Evolutionary conservation across 2,888 invertebrate species (phyloP).

Genomic region (Eudasyphora cyanicolor): DNA sequence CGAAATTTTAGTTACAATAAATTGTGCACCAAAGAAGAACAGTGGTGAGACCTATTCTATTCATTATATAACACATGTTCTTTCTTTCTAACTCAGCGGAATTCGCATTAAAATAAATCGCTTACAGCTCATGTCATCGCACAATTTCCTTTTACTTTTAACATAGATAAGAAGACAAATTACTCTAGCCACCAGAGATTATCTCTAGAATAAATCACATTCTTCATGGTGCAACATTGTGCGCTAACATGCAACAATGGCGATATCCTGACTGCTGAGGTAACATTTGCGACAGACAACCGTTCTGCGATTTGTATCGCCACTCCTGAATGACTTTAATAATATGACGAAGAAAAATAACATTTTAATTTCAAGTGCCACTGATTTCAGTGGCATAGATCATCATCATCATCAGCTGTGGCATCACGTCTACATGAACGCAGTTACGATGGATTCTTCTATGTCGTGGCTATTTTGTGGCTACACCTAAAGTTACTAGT

Average conservation of each 20-base stretch:
- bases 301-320: slow-evolving; percentile 5
- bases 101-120: too few relatives aligned
- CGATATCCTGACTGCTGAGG: background rate
- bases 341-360: slow-evolving; percentile 24
- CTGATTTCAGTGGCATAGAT: background rate
- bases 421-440: background rate
- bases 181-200: background rate
- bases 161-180: too few relatives aligned
- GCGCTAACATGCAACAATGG: background rate
- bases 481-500: background rate
- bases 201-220: background rate
- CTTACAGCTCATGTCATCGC: too few relatives aligned
- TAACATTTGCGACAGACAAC: background rate
- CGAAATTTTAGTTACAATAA: too few relatives aligned
- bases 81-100: too few relatives aligned
- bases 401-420: background rate
- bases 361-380: slow-evolving; percentile 20
- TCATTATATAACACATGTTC: too few relatives aligned
- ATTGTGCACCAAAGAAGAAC: too few relatives aligned
- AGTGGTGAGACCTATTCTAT: too few relatives aligned
- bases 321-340: background rate
- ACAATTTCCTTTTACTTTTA: too few relatives aligned
- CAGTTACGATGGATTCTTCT: too few relatives aligned
- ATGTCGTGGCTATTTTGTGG: too few relatives aligned
- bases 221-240: background rate